Evolutionary conservation across 2,888 invertebrate genomes (phyloP).

Genomic region (Rhingia campestris): DNA sequence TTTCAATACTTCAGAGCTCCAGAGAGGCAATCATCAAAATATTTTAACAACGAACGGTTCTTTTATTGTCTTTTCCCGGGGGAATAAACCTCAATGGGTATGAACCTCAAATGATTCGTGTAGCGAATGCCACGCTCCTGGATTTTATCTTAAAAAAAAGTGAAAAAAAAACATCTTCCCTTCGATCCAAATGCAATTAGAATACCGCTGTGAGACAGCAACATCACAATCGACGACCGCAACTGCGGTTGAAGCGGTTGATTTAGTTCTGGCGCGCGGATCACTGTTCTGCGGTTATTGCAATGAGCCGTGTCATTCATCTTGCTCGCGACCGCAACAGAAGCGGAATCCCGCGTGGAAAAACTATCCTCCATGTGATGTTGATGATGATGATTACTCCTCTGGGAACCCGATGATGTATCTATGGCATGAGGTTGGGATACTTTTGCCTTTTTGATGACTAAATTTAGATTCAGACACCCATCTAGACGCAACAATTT

Average conservation of each 20-base stretch:
- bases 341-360: conserved; percentile 22
- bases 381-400: conserved; percentile 46
- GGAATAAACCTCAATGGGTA: conserved; percentile 53
- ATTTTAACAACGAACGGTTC: conserved; percentile 58
- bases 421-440: conserved; percentile 52
- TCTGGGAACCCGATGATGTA: conserved; percentile 49
- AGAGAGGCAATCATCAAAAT: conserved; percentile 48
- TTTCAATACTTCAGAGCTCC: conserved; percentile 11
- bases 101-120: conserved; percentile 50
- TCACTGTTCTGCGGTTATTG: conserved; percentile 67
- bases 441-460: conserved; percentile 48
- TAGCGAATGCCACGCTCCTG: conserved; percentile 52
- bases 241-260: conserved; percentile 29
- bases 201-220: conserved; percentile 29
- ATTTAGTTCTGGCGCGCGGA: conserved; percentile 68
- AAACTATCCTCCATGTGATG: conserved; percentile 17
- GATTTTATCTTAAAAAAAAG: conserved; percentile 29
- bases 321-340: conserved; percentile 51
- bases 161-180: not conserved
- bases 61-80: conserved; percentile 54
- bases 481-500: conserved; percentile 68
- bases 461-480: conserved; percentile 71
- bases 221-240: not conserved
- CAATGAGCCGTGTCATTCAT: conserved; percentile 71
- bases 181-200: conserved; percentile 62